Base-by-base conservation (phyloP, 2,888 invertebrate species). In the Polydesmus complanatus region DNA sequence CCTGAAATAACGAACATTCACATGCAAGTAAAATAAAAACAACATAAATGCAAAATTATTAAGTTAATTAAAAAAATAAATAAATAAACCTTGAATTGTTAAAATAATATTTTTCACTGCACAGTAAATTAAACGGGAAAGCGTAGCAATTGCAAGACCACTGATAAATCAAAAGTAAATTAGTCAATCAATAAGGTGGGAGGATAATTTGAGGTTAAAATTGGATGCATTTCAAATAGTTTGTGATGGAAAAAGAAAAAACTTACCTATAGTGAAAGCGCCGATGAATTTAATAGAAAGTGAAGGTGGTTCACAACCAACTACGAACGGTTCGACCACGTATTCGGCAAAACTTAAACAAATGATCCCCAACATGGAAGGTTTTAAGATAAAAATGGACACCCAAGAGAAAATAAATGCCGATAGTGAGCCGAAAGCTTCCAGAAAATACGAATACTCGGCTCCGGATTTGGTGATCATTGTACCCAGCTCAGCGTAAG, bases 361-460 rank as follows among this genome's bases (percentile, higher is more conserved):
- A 73, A 92, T 90, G 73, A 92, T 92, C 68, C 92, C 90, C 86
- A 92, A 86, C 78, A 92, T 90, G 58, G 91, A 89, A 65, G 93
- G 92, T 77, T 92, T 93, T 71, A 92, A 80, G 69, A 93, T 88
- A 75, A 92, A 79, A 64, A 91, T 91, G 71, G 90, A 91, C 73
- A 89, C 89, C 92, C 92, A 92, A 72, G 90, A 89, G 78, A 91
- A 92, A 66, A 93, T 79, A 77, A 92, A 93, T 68, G 91, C 92
- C 66, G 91, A 89, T 64, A 88, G 83, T 69, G 89, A 86, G 67
- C 93, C 93, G 75, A 91, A 92, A 62, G 92, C 92, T 75, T 91
- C 91, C 87, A 91, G 88, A 77, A 92, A 91, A 77, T 94, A 93
- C 67, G 91, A 91, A 80, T 93, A 93, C 76, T 94, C 93, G 65